Base-by-base conservation (phyloP, 64 coral and sea anemone species). In the Pocillopora damicornis region DNA sequence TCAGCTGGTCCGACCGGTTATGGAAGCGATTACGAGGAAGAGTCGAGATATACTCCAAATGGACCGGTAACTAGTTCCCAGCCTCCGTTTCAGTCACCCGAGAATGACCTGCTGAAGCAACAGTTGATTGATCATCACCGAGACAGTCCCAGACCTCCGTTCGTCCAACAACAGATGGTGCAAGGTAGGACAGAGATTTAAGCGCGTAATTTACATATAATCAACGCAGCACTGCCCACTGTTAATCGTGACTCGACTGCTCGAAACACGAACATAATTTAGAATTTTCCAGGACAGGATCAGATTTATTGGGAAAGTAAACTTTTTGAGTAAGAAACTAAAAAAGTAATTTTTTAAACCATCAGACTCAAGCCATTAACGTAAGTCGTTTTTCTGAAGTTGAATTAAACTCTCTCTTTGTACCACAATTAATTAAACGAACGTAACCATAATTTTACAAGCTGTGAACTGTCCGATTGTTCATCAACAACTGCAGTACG, bases 21-120 rank as follows among this genome's bases (percentile, higher is more conserved):
- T 65, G 94, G 94, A 9, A 93, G 94, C 78, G 94, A 96, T 89
- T 80, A 93, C 45, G 94, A 96, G 42, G 94, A 93, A 45, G 94
- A 96, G 26, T 34, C 90, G 1, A 71, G 79, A 58, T 67, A 56
- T 13, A 78, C 91, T 26, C 73, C 91, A 25, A 96, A 96, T 69
- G 94, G 91, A 8, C 79, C 89, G 59, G 86, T 66, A 11, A 58
- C 94, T 74, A 83, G 91, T 42, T 59, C 75, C 22, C 89, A 91
- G 35, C 63, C 65, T 22, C 60, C 77, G 13, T 56, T 82, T 13
- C 86, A 82, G 71, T 37, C 72, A 77, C 90, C 88, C 1, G 94
- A 96, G 37, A 93, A 57, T 60, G 91, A 96, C 64, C 87, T 91
- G 23, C 75, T 96, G 59, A 94, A 94, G 56, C 88, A 94, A 18